phyloP scores from a whole-genome alignment of 2,888 invertebrate genomes.

The Neuroscelio doddi region DNA sequence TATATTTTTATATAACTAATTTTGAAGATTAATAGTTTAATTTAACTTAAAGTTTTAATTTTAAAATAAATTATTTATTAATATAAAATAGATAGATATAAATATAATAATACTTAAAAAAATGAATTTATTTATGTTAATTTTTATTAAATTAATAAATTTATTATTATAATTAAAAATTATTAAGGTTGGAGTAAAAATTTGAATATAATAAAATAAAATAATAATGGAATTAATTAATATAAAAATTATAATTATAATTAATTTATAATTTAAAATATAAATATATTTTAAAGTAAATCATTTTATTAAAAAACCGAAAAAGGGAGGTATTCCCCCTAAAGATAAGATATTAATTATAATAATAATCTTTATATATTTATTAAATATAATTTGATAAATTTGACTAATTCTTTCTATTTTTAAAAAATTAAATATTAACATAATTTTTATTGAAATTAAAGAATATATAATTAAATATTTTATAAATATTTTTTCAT shows the following conservation, averaged over 20 bases:
- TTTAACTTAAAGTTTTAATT: slow-evolving; percentile 32
- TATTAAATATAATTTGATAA: slow-evolving; percentile 42
- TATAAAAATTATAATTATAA: slow-evolving; percentile 36
- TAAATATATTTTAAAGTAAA: slow-evolving; percentile 60
- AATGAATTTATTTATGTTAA: slow-evolving; percentile 6
- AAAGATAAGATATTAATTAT: slow-evolving; percentile 37
- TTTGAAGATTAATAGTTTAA: slow-evolving; percentile 32
- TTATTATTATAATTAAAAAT: slow-evolving; percentile 18
- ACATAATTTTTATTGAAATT: slow-evolving; percentile 38
- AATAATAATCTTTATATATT: slow-evolving; percentile 47
- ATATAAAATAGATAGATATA: slow-evolving; percentile 15
- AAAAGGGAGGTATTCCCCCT: slow-evolving; percentile 37
- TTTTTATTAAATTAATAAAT: slow-evolving; percentile 15
- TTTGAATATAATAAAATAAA: slow-evolving; percentile 39
- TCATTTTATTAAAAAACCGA: slow-evolving; percentile 67
- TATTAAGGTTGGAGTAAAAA: slow-evolving; percentile 30
- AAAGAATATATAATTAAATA: slow-evolving; percentile 51
- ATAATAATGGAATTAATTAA: slow-evolving; percentile 34
- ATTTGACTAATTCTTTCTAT: slow-evolving; percentile 3
- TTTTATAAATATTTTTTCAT: slow-evolving; percentile 60
- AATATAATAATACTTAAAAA: slow-evolving; percentile 11
- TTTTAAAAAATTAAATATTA: slow-evolving; percentile 31
- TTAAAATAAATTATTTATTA: slow-evolving; percentile 9
- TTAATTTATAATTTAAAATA: slow-evolving; percentile 22
- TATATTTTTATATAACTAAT: neutral